These are phyloP conservation scores for Eupeodes luniger DNA, from an alignment of 2,888 invertebrate species.

Conservation along the genomic window DNA sequence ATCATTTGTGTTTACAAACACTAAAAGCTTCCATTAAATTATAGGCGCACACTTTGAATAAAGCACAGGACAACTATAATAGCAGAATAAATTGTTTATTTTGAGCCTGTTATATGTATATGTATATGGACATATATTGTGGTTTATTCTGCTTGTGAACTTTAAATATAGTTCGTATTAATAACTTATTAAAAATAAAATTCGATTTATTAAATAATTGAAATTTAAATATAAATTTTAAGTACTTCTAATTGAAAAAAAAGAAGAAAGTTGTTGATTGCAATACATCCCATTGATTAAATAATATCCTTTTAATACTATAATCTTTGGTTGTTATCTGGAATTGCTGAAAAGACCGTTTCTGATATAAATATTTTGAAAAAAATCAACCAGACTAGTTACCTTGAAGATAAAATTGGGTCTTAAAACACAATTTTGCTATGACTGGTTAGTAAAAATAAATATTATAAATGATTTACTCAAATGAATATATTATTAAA, in stretches of 20 bases:
- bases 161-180: slow-evolving; percentile 23
- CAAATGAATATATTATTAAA: no score
- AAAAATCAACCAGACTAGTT: no score
- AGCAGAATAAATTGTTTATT: slow-evolving; percentile 21
- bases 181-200: slow-evolving; percentile 27
- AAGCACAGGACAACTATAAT: neutral
- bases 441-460: no score
- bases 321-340: no score
- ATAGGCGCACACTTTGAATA: slow-evolving; percentile 21
- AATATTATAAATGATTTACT: no score
- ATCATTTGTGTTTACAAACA: slow-evolving; percentile 60
- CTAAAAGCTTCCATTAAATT: slow-evolving; percentile 61
- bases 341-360: no score
- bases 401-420: no score
- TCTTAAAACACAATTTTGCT: no score
- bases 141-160: neutral
- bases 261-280: no score
- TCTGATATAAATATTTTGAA: no score
- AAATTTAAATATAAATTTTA: slow-evolving; percentile 1
- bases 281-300: no score
- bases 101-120: neutral
- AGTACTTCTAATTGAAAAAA: neutral
- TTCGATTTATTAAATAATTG: neutral
- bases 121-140: slow-evolving; percentile 15
- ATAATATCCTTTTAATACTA: no score